Evolutionary conservation across 2,113 vertebrate species (phyloP).

Genomic region (Phalacrocorax brasilianus): DNA sequence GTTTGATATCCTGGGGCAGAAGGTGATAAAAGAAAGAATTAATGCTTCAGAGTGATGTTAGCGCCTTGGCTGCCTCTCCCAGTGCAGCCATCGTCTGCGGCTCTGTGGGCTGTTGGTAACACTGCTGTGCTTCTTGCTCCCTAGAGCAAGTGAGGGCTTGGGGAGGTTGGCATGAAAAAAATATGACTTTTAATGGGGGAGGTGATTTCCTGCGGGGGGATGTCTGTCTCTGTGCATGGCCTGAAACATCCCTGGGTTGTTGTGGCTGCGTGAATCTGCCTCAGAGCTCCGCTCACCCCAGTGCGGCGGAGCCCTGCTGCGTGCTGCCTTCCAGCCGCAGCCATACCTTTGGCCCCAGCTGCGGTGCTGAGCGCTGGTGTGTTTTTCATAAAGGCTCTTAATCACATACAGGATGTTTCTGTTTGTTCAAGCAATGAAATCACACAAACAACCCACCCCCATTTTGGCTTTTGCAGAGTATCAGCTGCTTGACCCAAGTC

Average conservation of each 20-base stretch:
- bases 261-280: background rate
- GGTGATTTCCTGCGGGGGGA: background rate
- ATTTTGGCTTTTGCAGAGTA: slow-evolving; percentile 49
- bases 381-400: slow-evolving; percentile 62
- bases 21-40: slow-evolving; percentile 24
- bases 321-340: background rate
- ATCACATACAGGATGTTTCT: slow-evolving; percentile 70
- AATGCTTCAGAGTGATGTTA: background rate
- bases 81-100: fast-evolving
- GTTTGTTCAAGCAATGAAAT: slow-evolving; percentile 70
- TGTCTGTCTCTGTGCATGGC: background rate
- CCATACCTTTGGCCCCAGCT: slow-evolving; percentile 25
- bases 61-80: background rate
- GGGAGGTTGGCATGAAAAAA: background rate
- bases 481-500: slow-evolving; percentile 54
- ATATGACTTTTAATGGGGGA: background rate
- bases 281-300: background rate
- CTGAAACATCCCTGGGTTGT: background rate
- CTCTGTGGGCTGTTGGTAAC: background rate
- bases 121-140: background rate
- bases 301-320: background rate
- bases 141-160: background rate
- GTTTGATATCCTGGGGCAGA: background rate
- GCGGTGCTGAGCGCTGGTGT: background rate
- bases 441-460: slow-evolving; percentile 67